A percentile compares a stretch with the other conserved stretches of the same genome.
Evolutionary conservation across 1,140 invertebrate species (phyloP).

Genomic region (Hycleus cichorii): DNA sequence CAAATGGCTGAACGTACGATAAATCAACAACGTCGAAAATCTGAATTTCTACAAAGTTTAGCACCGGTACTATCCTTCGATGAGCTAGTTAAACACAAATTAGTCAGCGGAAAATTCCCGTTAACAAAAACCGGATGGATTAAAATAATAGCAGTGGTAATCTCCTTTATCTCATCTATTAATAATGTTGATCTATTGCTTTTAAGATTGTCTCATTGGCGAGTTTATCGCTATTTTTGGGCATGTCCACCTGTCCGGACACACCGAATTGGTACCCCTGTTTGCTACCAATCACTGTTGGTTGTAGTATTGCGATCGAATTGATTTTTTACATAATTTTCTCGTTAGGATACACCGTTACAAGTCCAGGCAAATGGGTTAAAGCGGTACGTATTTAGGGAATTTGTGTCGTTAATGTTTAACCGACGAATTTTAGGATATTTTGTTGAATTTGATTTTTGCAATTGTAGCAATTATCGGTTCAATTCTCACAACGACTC

Average conservation of each 20-base stretch:
- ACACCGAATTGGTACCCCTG: conserved; percentile 1
- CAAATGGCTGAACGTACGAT: conserved; percentile 4
- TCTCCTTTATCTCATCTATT: not conserved
- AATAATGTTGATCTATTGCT: no score
- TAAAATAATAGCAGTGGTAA: conserved; percentile 3
- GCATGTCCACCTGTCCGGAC: not conserved
- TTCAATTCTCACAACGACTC: not conserved
- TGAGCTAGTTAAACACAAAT: conserved; percentile 6
- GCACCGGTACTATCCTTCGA: not conserved
- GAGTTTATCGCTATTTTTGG: conserved; percentile 2
- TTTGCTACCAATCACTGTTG: not conserved
- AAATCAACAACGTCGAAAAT: not conserved
- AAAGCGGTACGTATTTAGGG: not conserved
- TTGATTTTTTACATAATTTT: conserved; percentile 1
- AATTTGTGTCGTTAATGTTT: not conserved
- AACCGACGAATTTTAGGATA: conserved; percentile 1
- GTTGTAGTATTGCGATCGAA: not conserved
- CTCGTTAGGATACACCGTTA: conserved; percentile 1
- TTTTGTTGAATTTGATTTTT: conserved; percentile 3
- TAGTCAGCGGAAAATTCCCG: conserved; percentile 1
- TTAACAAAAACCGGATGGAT: conserved; percentile 8
- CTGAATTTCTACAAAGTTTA: conserved; percentile 1
- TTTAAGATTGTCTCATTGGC: conserved; percentile 3
- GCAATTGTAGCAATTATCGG: conserved; percentile 1
- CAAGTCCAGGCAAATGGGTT: conserved; percentile 3